Evolutionary conservation across 2,888 invertebrate species (phyloP).

Genomic region (Mantis religiosa): DNA sequence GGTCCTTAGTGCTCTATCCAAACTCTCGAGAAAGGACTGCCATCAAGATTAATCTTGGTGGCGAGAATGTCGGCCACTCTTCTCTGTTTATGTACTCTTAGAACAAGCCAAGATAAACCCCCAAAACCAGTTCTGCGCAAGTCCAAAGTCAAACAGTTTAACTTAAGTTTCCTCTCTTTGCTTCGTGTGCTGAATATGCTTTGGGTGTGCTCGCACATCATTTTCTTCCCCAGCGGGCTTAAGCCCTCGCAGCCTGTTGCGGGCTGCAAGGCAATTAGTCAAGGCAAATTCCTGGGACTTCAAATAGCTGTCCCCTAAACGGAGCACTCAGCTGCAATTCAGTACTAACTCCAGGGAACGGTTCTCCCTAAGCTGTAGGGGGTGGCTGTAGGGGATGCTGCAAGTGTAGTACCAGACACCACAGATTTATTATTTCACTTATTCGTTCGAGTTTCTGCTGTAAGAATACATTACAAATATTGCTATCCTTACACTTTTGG

Average conservation of each 20-base stretch:
- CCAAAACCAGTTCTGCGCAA: background rate
- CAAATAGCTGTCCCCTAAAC: background rate
- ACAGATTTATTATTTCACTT: too few relatives aligned
- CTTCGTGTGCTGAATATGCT: background rate
- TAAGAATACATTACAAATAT: too few relatives aligned
- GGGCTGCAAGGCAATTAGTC: background rate
- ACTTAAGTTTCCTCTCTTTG: slow-evolving; percentile 13
- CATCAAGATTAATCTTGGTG: slow-evolving; percentile 9
- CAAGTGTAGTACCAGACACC: too few relatives aligned
- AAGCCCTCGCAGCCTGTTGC: background rate
- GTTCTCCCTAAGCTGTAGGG: background rate
- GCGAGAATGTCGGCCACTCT: background rate
- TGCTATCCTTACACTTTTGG: too few relatives aligned
- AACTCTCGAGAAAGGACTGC: background rate
- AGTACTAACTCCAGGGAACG: background rate
- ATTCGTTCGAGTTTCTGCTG: too few relatives aligned
- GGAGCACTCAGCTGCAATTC: background rate
- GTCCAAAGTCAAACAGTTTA: slow-evolving; percentile 27
- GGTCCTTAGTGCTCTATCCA: background rate
- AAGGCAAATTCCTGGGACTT: background rate
- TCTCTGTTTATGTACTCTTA: slow-evolving; percentile 10
- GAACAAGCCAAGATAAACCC: background rate
- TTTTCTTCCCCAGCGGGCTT: background rate
- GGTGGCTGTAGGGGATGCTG: too few relatives aligned
- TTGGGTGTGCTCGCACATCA: background rate